These are phyloP conservation scores for Argopecten irradians DNA, from an alignment of 1,140 invertebrate genomes.

Conservation along the genomic window DNA sequence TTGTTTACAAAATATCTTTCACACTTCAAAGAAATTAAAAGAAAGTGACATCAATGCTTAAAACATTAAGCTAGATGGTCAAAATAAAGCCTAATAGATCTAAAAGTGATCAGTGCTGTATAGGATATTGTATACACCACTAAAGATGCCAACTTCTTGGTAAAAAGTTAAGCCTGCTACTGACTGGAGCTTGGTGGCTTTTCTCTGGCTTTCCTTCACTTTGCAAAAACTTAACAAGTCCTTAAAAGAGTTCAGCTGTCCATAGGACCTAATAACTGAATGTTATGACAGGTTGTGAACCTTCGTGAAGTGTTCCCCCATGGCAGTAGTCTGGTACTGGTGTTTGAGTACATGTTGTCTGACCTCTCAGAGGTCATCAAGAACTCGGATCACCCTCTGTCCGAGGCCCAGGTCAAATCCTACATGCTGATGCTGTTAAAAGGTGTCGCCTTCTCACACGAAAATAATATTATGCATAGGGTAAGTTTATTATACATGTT, in stretches of 20 bases:
- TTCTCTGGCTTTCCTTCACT: no score
- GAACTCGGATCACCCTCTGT: slow-evolving; percentile 85
- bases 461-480: slow-evolving; percentile 95
- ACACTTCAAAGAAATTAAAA: no score
- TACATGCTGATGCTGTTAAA: slow-evolving; percentile 95
- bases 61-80: no score
- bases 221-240: no score
- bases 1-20: no score
- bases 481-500: no score
- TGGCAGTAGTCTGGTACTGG: slow-evolving; percentile 91
- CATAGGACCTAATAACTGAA: neutral
- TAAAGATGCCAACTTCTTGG: neutral
- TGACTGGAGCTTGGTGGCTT: no score
- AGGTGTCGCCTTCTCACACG: slow-evolving; percentile 93
- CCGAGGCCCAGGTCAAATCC: slow-evolving; percentile 87
- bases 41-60: no score
- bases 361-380: slow-evolving; percentile 92
- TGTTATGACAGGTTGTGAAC: slow-evolving; percentile 87
- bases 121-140: no score
- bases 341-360: slow-evolving; percentile 95
- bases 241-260: neutral
- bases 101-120: no score
- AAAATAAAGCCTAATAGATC: neutral
- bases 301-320: slow-evolving; percentile 94
- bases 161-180: no score